Conservation (phyloP, 2,797 vertebrate genomes). For the Phalanger gymnotis region DNA sequence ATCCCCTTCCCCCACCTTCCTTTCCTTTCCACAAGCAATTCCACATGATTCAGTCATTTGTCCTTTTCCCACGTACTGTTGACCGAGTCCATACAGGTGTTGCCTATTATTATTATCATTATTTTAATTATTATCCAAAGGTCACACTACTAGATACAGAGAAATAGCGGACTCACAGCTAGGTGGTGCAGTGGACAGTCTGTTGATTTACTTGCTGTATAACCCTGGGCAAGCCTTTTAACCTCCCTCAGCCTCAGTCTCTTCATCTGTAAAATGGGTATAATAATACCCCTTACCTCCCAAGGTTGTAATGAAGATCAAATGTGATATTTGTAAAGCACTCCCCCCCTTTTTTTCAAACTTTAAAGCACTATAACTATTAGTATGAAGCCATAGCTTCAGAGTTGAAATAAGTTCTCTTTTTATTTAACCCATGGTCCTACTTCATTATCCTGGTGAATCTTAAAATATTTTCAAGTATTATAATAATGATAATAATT, state of each 20-base stretch:
- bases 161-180: neutral
- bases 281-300: neutral
- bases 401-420: neutral
- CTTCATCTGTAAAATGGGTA: neutral
- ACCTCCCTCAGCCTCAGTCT: neutral
- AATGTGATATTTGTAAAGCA: neutral
- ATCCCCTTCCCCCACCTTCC: neutral
- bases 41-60: neutral
- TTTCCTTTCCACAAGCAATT: neutral
- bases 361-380: neutral
- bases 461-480: neutral
- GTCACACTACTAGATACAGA: neutral
- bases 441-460: neutral
- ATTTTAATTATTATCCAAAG: neutral
- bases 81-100: neutral
- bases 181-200: neutral
- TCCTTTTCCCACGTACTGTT: neutral
- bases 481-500: neutral
- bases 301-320: neutral
- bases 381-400: neutral
- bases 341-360: neutral
- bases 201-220: neutral
- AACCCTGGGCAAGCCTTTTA: neutral
- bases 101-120: neutral
- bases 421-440: neutral